Evolutionary conservation across 2,888 invertebrate genomes (phyloP), one percentile per base, ranked within the genome.

Genomic region (Dicranocentrus wangi): DNA sequence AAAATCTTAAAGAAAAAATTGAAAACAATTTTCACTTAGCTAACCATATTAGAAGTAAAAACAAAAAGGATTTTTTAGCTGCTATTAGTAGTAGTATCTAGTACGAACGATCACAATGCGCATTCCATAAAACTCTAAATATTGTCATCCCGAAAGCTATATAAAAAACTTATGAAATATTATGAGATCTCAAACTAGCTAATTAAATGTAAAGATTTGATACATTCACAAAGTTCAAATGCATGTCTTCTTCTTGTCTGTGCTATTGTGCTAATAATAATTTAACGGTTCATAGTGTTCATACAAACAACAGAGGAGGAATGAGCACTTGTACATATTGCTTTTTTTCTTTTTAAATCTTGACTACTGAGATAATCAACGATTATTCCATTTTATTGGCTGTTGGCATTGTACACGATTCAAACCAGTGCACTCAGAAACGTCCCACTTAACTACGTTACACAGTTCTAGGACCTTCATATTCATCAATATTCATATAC

Each of bases 351-450:
- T 69, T 77, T 71, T 66, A 79, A 78, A 79, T 79, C 79, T 79
- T 79, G 79, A 79, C 79, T 79, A 79, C 79, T 79, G 79, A 79
- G 79, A 79, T 79, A 79, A 79, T 79, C 79, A 79, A 79, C 72
- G 79, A 79, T 79, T 79, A 71, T 79, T 72, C 79, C 72, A 72
- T 66, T 78, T 79, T 79, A 79, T 79, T 79, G 71, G 79, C 72
- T 79, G 79, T 79, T 79, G 79, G 79, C 79, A 79, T 79, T 79
- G 72, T 72, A 79, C 79, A 79, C 79, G 60, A 70, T 65, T 77
- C 77, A 69, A n/a, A 77, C 77, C 70, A 70, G 70, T 78, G 78
- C 78, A 78, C 70, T 70, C 76, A 77, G 58, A 66, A 43, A 71
- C 51, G 79, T 71, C 66, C 79, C 79, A 79, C 71, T 79, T 79